Base-by-base conservation (phyloP, 2,113 vertebrate species). In the Nycticorax nycticorax region DNA sequence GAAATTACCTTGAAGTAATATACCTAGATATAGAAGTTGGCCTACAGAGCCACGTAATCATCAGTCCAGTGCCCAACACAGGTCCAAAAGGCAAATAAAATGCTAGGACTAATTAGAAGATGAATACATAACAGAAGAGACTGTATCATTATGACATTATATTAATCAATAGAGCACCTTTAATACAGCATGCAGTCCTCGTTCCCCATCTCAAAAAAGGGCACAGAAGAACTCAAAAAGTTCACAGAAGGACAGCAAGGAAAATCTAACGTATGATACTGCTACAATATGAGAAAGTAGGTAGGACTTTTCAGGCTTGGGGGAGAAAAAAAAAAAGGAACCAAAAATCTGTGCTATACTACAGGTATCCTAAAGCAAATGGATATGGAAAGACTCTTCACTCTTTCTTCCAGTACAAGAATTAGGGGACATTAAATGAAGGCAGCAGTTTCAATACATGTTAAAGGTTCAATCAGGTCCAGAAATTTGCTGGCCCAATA, bases 1-100 rank as follows among this genome's bases (percentile, higher is more conserved):
- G 27, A 84, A 84, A 89, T 1, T 0, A 89, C 41, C n/a, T 59
- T 63, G n/a, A 91, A 55, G 33, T 55, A 85, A 59, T 35, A 30
- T 10, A 72, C 39, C 71, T 35, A 73, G 48, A 59, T 30, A 92
- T 0, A 74, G 32, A 74, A 9, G 9, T 7, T 63, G 23, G n/a
- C 8, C 50, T 80, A 62, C 19, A 80, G 41, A 90, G 19, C 17
- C 23, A 73, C 4, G 21, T 68, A 52, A 82, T 64, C 43, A 69
- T 18, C 53, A 94, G 37, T 73, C 91, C 59, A 77, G 45, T 19
- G 43, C 6, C 32, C 47, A 63, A 50, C 3, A 96, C 75, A 80
- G 55, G 26, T 91, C 50, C 80, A 45, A 93, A 91, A 74, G 52
- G 47, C 45, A 92, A 89, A 91, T 39, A 84, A 95, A 94, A 96